Base-by-base conservation (phyloP, 2,797 vertebrate genomes). In the Pipistrellus pygmaeus region DNA sequence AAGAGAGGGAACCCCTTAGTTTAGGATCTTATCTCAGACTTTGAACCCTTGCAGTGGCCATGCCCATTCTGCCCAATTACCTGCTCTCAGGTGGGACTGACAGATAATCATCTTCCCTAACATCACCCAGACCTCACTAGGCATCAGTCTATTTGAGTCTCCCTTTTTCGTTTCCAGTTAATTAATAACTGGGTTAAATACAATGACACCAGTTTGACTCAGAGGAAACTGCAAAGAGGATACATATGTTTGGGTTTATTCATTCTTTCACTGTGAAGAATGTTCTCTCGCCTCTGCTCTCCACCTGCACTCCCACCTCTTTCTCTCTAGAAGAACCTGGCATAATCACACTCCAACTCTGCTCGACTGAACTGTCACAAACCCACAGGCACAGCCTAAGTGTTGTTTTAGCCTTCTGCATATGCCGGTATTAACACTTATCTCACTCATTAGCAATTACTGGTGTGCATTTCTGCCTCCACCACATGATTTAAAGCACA, bases 331-430 rank as follows among this genome's bases (percentile, higher is more conserved):
- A 73, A n/a, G 13, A 69, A 27, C 23, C 51, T 53, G 76, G n/a
- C 17, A 85, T 32, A 57, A 86, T 95, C 71, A 73, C 20, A 53
- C 32, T 87, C 30, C 84, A 71, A 60, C 46, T 60, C 30, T 80
- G 53, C 44, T 53, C 81, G 53, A 84, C n/a, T 3, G 32, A 93
- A 86, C 77, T 88, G 66, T 69, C 77, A 66, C 60, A 88, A 53
- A 76, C 23, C 18, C 23, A 1, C 53, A 93, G 62, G 25, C n/a
- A 76, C 27, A 81, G 18, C 7, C 0, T 38, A 81, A 90, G 78
- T 71, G 72, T 84, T 82, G 30, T 44, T 83, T 92, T 72, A 92
- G 57, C n/a, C 44, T 88, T 90, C 85, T 86, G 14, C 55, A 60
- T 30, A 38, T 10, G 83, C 10, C 2, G 86, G 17, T 20, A 6